Percentiles rank a stretch among this genome's conserved stretches.
Evolutionary conservation across 2,113 vertebrate species (phyloP).

Genomic region (Syngnathus typhle): DNA sequence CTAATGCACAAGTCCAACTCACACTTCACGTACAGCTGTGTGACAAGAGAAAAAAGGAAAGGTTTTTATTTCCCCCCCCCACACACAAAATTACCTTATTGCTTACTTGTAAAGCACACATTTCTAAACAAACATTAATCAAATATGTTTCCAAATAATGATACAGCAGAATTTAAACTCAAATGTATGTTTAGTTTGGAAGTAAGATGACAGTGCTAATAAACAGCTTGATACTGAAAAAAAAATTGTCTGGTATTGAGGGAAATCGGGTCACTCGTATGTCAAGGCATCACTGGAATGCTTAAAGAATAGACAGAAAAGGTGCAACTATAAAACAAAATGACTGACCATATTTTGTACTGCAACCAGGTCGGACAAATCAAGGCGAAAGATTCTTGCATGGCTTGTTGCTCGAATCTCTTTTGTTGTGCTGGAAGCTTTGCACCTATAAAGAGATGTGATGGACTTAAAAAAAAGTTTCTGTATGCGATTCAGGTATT

Average conservation of each 20-base stretch:
- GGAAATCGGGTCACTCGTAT: too few relatives aligned
- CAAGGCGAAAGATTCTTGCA: constrained; percentile 53
- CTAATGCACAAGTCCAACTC: constrained; percentile 57
- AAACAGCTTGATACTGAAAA: neutral
- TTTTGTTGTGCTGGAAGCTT: neutral
- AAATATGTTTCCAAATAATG: neutral
- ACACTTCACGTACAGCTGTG: constrained; percentile 61
- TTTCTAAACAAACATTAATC: neutral
- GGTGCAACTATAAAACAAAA: neutral
- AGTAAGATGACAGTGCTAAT: too few relatives aligned
- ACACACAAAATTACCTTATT: neutral
- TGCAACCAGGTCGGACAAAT: constrained; percentile 8
- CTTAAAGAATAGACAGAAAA: neutral
- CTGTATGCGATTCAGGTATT: neutral
- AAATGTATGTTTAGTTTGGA: neutral
- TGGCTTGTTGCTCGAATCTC: constrained; percentile 31
- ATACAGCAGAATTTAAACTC: neutral
- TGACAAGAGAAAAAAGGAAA: constrained; percentile 2
- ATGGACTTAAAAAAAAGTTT: neutral
- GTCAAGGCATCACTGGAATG: too few relatives aligned
- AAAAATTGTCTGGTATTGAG: neutral
- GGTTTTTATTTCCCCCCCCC: neutral
- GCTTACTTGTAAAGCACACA: neutral
- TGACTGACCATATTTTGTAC: constrained; percentile 39
- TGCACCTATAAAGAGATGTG: constrained; percentile 47